A percentile compares a stretch with the other conserved stretches of the same genome.
phyloP scores from a whole-genome alignment of 2,797 vertebrate genomes.

The Squalus acanthias region DNA sequence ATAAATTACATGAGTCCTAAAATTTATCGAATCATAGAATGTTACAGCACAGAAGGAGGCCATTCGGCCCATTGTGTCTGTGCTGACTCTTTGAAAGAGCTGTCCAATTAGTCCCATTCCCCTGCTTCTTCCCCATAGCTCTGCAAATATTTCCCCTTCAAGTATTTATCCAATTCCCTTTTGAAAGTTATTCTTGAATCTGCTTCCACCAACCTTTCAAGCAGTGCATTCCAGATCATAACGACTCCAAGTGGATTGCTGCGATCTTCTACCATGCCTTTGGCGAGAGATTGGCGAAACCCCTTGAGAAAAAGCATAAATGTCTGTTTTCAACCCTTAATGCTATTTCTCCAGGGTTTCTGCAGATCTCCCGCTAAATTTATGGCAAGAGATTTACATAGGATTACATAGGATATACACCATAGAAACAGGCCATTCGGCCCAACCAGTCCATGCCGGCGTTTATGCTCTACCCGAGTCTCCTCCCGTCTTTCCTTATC shows the following conservation, averaged over 20 bases:
- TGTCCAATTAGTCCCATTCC: too few species aligned
- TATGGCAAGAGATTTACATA: not conserved
- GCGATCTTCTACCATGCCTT: not conserved
- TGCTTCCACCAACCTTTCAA: not conserved
- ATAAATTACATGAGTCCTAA: too few species aligned
- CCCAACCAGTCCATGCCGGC: too few species aligned
- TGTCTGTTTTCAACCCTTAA: not conserved
- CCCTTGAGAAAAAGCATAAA: not conserved
- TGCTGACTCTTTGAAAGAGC: too few species aligned
- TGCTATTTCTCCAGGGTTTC: not conserved
- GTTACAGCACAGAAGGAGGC: too few species aligned
- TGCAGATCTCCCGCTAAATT: not conserved
- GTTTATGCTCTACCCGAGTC: too few species aligned
- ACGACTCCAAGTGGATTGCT: not conserved
- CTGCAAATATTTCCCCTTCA: not conserved
- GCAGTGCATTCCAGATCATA: not conserved
- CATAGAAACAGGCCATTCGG: too few species aligned
- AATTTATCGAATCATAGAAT: too few species aligned
- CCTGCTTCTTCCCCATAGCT: too few species aligned
- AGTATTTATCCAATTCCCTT: not conserved
- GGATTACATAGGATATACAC: too few species aligned
- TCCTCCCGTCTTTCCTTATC: too few species aligned
- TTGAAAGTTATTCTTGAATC: not conserved
- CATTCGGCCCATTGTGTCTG: too few species aligned
- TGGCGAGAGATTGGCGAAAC: not conserved